Base-by-base conservation (phyloP, 2,797 vertebrate genomes). In the Pangasius krempfi region DNA sequence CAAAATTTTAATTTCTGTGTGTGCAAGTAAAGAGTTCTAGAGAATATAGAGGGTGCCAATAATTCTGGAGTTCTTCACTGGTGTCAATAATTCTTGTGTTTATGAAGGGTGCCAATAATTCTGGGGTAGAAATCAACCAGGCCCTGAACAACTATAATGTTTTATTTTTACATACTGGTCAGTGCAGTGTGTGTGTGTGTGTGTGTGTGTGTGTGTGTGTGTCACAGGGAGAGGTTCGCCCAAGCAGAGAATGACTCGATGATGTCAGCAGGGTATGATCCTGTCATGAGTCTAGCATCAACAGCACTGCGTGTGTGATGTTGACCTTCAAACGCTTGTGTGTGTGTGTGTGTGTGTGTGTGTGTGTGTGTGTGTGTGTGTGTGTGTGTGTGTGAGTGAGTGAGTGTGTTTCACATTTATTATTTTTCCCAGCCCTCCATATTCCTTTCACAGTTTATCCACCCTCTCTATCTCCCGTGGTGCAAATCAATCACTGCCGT, bases 241-340 rank as follows among this genome's bases (percentile, higher is more conserved):
- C 50, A 33, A 75, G 60, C 27, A 4, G 58, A 64, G 76, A 64
- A 85, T 89, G 89, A 90, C 86, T 82, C 33, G 44, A 85, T 90
- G 86, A 87, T 90, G 89, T 91, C 89, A 90, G 66, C 89, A 86
- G 89, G 47, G 62, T 66, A 88, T 87, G 88, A 90, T 88, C 47
- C 50, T 87, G 86, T 91, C 89, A 91, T 89, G 88, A 84, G 88
- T 84, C 54, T 84, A 85, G 68, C 86, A 84, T 80, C 64, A 79
- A 72, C 86, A 56, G 13, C 50, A 10, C 78, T 58, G 33, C 27
- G 18, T 83, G 76, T 33, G 27, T 89, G 72, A 33, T 33, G 60
- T 33, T 66, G 40, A 44, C 33, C 75, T 79, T 79, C 44, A 54
- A 44, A 52, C 8, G 25, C 20, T 22, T 14, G 37, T 5, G 33